Evolutionary conservation across 2,888 invertebrate genomes (phyloP), one percentile per base, ranked within the genome.

Genomic region (Ctena decussata): DNA sequence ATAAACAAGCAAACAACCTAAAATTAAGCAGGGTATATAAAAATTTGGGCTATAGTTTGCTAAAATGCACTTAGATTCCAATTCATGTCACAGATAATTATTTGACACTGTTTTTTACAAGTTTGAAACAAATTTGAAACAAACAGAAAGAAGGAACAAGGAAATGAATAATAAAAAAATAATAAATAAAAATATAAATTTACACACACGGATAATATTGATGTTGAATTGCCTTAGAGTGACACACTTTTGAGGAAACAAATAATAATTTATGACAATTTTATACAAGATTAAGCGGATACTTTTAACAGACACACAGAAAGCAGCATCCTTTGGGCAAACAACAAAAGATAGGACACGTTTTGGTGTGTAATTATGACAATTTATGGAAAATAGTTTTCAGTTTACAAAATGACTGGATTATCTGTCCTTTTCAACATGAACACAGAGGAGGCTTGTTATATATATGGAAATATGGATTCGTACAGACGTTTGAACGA

Each of bases 361-460:
- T 65, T 1, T 21, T 35, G 3, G 65, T 65, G 35, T 35, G 21
- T 35, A 35, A 65, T 65, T 65, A 32, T 35, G 35, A 65, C 32
- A 65, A 65, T 35, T 65, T 35, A 35, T 65, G 32, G 65, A 65
- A 65, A 65, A 35, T 65, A 35, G 35, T 3, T 11, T 6, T 8
- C 8, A 21, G 57, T 57, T 24, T 57, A 49, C 46, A 80, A 72
- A 39, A 88, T 88, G 88, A 86, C 85, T 27, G 88, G 88, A 69
- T 82, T 88, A 82, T 88, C 88, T 21, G 80, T 88, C 15, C 39
- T 88, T 27, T 88, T 88, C 32, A 88, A 86, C 75, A 11, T 88
- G 74, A 88, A 84, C 35, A 88, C 88, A 18, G 82, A 79, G 46
- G 88, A 88, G 30, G 88, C 85, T 11, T 88, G 88, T 41, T 88